Base-by-base conservation (phyloP, 2,888 invertebrate genomes). In the Fragum whitleyi region DNA sequence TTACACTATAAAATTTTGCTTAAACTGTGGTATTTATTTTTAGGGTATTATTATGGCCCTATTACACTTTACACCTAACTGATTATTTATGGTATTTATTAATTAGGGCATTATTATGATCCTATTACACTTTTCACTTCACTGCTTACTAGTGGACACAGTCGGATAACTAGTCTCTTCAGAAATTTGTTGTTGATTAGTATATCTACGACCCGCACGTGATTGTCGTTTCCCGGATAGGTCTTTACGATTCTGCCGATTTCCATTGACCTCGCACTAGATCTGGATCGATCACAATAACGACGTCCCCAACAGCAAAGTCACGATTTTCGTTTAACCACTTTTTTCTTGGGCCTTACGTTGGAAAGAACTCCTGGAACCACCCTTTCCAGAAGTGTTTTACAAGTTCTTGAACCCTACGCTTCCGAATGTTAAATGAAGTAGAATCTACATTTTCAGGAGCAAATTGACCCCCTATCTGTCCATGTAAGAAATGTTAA, bases 401-500 rank as follows among this genome's bases (percentile, higher is more conserved):
- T 0, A 85, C 51, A 2, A 86, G 57, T 61, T 87, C 81, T 59
- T 88, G 86, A 2, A 83, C 70, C 11, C 53, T 47, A 23, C 84
- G 39, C 85, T 79, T 87, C 16, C 83, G 21, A 29, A 51, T 42
- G 57, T 53, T 39, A 26, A 42, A 77, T 1, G 16, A 0, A 6
- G 55, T 73, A 6, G 26, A n/a, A 53, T 83, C 71, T 3, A 74
- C 79, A 19, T 59, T 21, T 32, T 82, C 79, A 29, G 85, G 80
- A 2, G 83, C 85, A 59, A 86, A 83, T 29, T 83, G 71, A 11
- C 86, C 84, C 5, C 85, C 80, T 11, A 75, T 19, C 75, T 88
- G 87, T 36, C 82, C 79, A 75, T 65, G 70, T 16, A 87, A 16
- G 61, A 88, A 85, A 77, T 88, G 83, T 47, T 88, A 86, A 11